Base-by-base conservation (phyloP, 2,113 vertebrate genomes). In the Solenodon paradoxus region DNA sequence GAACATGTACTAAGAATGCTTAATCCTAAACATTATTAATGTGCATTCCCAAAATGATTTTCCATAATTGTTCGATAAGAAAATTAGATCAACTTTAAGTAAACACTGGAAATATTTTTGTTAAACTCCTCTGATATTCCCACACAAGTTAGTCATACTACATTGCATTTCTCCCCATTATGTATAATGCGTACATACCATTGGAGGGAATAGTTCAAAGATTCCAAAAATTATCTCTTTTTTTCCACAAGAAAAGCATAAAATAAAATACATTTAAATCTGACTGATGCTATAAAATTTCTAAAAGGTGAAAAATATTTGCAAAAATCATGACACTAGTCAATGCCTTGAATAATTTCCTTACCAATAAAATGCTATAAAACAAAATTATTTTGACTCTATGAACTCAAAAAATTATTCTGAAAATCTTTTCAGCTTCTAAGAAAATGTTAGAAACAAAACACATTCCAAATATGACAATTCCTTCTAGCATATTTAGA, bases 1-100 rank as follows among this genome's bases (percentile, higher is more conserved):
- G 77, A 97, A 1, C 2, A 1, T 32, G 92, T 96, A 11, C 51
- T 96, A 63, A 94, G 80, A 59, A 94, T 96, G 72, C 35, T 97
- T 75, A 93, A 93, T 53, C 66, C 90, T 47, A 89, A 96, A 75
- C 63, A 6, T 3, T 68, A 49, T 12, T 91, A 61, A 63, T 17
- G 93, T 49, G 88, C 11, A 35, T 57, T 35, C 5, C 10, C 17
- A 88, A 66, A 13, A n/a, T n/a, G n/a, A n/a, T n/a, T n/a, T n/a
- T n/a, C n/a, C n/a, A n/a, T n/a, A n/a, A n/a, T n/a, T n/a, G n/a
- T n/a, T n/a, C n/a, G n/a, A n/a, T n/a, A n/a, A n/a, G n/a, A n/a
- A n/a, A n/a, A n/a, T n/a, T n/a, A n/a, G n/a, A n/a, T n/a, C n/a
- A n/a, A n/a, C n/a, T n/a, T n/a, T n/a, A 94, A 61, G 16, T 71